Percentiles rank a stretch among this genome's conserved stretches.
These are phyloP conservation scores for Solea senegalensis DNA, from an alignment of 2,113 vertebrate species.

Conservation along the genomic window DNA sequence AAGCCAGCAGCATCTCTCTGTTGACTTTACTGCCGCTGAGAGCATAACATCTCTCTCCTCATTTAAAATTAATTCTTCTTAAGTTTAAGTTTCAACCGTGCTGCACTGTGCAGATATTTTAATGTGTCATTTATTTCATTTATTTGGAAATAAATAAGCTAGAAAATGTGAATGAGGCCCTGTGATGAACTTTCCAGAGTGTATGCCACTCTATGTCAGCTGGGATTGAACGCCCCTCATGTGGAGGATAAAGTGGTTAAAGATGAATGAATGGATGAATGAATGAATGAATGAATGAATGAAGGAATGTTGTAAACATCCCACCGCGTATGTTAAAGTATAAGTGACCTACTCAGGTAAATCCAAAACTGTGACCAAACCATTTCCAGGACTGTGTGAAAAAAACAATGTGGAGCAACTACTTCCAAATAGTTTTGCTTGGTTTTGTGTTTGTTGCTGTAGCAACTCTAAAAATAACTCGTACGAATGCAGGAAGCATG, in stretches of 20 bases:
- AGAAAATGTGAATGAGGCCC: no score
- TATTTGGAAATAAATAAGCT: no score
- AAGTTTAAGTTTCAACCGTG: constrained; percentile 4
- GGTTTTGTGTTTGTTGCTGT: constrained; percentile 5
- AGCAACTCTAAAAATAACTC: not conserved
- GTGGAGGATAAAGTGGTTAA: no score
- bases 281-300: no score
- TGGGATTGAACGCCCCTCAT: no score
- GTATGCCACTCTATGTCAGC: no score
- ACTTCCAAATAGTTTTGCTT: constrained; percentile 1
- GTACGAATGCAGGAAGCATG: constrained; percentile 1
- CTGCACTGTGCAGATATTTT: not conserved
- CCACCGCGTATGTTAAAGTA: no score
- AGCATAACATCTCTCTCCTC: constrained; percentile 23
- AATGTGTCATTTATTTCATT: constrained; percentile 5
- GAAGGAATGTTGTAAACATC: no score
- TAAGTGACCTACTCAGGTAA: no score
- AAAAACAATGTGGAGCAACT: not conserved
- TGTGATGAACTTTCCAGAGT: no score
- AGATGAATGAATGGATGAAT: no score
- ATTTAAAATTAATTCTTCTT: constrained; percentile 38
- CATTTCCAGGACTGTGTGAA: not conserved
- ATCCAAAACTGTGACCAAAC: no score
- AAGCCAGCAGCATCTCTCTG: constrained; percentile 17
- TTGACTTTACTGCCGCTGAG: constrained; percentile 14